Conservation (phyloP, 2,888 invertebrate species). For the Notodonta dromedarius region DNA sequence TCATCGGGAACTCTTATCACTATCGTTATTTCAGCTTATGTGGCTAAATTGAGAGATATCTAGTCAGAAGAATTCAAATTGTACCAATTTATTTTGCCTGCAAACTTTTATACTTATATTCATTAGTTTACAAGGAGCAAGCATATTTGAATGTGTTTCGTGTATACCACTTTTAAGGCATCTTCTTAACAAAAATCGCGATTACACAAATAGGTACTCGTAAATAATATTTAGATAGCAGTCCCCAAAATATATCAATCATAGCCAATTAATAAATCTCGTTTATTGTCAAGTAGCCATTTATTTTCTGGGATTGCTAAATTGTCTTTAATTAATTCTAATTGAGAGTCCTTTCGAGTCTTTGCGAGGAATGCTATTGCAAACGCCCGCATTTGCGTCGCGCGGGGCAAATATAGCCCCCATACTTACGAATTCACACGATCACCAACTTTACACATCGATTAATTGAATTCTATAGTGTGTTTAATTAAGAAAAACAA, state of each 20-base stretch:
- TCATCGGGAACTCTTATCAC: constrained; percentile 10
- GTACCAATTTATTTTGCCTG: too few species aligned
- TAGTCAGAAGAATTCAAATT: too few species aligned
- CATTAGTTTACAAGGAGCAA: neutral
- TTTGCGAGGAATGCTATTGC: constrained; percentile 74
- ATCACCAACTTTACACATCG: constrained; percentile 50
- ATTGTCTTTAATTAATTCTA: constrained; percentile 83
- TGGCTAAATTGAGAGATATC: too few species aligned
- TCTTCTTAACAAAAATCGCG: too few species aligned
- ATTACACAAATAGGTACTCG: neutral
- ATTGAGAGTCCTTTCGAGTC: constrained; percentile 75
- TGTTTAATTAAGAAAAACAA: constrained; percentile 51
- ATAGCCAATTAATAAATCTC: constrained; percentile 70
- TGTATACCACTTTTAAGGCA: too few species aligned
- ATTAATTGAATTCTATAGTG: constrained; percentile 45
- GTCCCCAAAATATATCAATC: constrained; percentile 10
- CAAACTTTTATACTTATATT: neutral
- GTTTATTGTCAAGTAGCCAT: constrained; percentile 73
- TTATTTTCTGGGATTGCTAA: constrained; percentile 78
- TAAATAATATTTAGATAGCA: neutral
- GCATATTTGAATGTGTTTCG: neutral
- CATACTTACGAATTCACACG: constrained; percentile 68
- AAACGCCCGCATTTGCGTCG: constrained; percentile 72
- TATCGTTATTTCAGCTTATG: constrained; percentile 10
- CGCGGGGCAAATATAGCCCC: constrained; percentile 63